A percentile compares a stretch with the other conserved stretches of the same genome.
phyloP scores from a whole-genome alignment of 2,888 invertebrate species.

The Rotaria socialis region DNA sequence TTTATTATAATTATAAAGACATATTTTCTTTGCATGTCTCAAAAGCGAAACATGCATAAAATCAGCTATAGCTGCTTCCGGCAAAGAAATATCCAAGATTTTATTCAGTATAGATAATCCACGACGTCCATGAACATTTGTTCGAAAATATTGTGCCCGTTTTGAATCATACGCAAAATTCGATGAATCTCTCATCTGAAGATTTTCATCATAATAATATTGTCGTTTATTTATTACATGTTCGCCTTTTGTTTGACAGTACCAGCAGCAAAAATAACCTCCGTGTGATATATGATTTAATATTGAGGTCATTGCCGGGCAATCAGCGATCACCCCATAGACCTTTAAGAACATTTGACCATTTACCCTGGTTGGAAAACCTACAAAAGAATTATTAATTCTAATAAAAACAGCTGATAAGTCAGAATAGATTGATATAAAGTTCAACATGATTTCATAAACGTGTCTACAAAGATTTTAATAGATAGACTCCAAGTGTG shows the following conservation, averaged over 20 bases:
- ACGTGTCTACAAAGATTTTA: no score
- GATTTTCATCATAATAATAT: background rate
- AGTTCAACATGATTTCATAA: no score
- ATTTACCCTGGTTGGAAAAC: background rate
- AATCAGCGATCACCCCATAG: background rate
- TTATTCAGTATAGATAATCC: background rate
- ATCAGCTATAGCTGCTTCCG: background rate
- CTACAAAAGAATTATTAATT: no score
- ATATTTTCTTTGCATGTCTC: background rate
- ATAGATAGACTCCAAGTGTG: no score
- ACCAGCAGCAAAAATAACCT: background rate
- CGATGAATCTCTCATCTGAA: background rate
- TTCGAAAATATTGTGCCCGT: background rate
- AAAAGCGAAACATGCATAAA: background rate
- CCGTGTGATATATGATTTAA: background rate
- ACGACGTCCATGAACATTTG: background rate
- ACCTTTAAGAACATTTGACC: background rate
- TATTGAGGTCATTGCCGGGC: background rate
- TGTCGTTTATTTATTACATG: background rate
- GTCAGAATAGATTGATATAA: no score
- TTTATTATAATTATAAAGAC: background rate
- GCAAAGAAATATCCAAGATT: background rate
- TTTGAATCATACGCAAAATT: background rate
- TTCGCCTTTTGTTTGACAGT: background rate
- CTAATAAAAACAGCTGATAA: no score